A percentile compares a stretch with the other conserved stretches of the same genome.
Evolutionary conservation across 2,888 invertebrate genomes (phyloP).

Genomic region (Odiellus spinosus): DNA sequence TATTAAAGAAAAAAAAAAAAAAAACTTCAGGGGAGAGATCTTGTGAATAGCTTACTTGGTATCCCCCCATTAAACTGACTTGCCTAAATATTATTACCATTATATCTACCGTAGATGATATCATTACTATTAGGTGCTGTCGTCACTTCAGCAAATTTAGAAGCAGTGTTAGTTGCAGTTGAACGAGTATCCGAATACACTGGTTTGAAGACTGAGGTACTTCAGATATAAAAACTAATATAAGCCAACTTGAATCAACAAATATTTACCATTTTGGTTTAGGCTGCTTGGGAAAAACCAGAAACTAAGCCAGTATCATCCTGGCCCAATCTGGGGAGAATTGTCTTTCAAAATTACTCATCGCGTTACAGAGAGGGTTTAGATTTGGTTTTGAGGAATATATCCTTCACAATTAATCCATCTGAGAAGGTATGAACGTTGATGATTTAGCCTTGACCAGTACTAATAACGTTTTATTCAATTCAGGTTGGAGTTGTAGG

Average conservation of each 20-base stretch:
- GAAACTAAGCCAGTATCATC: slow-evolving; percentile 39
- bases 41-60: no score
- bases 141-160: slow-evolving; percentile 36
- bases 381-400: slow-evolving; percentile 64
- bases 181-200: slow-evolving; percentile 38
- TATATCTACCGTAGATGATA: slow-evolving; percentile 30
- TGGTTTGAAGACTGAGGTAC: slow-evolving; percentile 32
- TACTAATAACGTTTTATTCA: no score
- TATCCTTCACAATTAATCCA: slow-evolving; percentile 57
- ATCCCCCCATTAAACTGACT: no score
- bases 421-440: slow-evolving; percentile 27
- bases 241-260: no score
- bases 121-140: slow-evolving; percentile 37
- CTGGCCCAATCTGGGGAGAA: slow-evolving; percentile 68
- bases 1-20: no score
- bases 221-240: slow-evolving; percentile 6
- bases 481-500: slow-evolving; percentile 29
- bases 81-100: no score
- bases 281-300: slow-evolving; percentile 23
- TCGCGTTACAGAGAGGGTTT: slow-evolving; percentile 71
- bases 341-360: slow-evolving; percentile 62
- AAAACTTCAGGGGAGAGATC: no score
- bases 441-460: no score
- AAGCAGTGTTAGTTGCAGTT: slow-evolving; percentile 38
- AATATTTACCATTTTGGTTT: no score